Base-by-base conservation (phyloP, 37 sponge, comb jelly and placozoan genomes). In the Chondrosia reniformis region DNA sequence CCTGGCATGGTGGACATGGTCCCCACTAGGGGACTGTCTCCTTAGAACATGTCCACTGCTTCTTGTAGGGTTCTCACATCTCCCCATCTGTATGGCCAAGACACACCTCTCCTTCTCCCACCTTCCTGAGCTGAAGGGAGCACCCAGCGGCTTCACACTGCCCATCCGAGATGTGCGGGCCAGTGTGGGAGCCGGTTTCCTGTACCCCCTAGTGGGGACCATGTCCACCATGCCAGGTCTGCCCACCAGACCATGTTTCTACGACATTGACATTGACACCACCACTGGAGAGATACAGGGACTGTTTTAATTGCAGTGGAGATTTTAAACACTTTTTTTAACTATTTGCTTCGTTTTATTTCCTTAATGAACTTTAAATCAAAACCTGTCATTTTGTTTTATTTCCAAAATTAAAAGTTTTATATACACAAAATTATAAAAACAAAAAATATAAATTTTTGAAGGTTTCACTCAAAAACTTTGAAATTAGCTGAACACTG, bases 221-320 rank as follows among this genome's bases (percentile, higher is more conserved):
- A 99, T 99, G 63, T 93, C 86, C 46, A 99, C 99, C 24, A 99
- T 99, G 99, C 99, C 99, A 15, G 99, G 99, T n/a, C 86, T 99
- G 7, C 94, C 99, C 28, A 99, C 99, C 46, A 63, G 99, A 56
- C 99, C 99, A 0, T 93, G 94, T 43, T 99, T 96, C 81, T 79
- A 84, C 77, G 97, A 99, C 52, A 99, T 99, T 21, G 99, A 99
- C 58, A 84, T 99, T 55, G 92, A 99, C 55, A 55, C 90, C 30
- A 87, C 84, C 22, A 93, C 89, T 46, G 97, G 84, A 45, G 88
- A 91, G 49, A 93, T 99, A n/a, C 79, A 61, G 71, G 99, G 99
- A 67, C 81, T 99, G 38, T 99, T 96, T 55, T 98, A 13, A 13
- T 5, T 6, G 61, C n/a, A n/a, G n/a, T n/a, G n/a, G n/a, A n/a